Evolutionary conservation across 2,113 vertebrate genomes (phyloP).

Genomic region (Etheostoma cragini): DNA sequence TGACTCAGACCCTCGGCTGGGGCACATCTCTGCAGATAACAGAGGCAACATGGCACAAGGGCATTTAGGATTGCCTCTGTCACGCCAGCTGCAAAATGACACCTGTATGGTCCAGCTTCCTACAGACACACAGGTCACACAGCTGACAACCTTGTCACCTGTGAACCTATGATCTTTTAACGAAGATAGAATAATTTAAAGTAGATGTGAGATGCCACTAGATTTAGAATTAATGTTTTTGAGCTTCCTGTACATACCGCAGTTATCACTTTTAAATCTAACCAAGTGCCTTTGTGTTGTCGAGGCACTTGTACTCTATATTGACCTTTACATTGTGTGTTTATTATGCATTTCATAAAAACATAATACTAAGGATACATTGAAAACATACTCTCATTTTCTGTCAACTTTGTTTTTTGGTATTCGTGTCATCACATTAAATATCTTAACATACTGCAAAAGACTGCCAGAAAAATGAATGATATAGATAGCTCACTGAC

Average conservation of each 20-base stretch:
- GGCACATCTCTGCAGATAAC: conserved; percentile 53
- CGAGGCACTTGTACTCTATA: conserved; percentile 45
- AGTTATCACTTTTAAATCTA: conserved; percentile 10
- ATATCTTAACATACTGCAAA: background rate
- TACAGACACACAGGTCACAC: conserved; percentile 60
- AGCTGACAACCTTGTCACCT: conserved; percentile 28
- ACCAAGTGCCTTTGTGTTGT: conserved; percentile 67
- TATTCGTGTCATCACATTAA: background rate
- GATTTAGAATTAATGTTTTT: background rate
- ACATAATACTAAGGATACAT: background rate
- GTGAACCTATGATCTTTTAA: conserved; percentile 31
- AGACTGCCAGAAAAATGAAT: background rate
- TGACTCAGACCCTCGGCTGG: conserved; percentile 82
- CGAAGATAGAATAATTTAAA: background rate
- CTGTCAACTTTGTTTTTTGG: background rate
- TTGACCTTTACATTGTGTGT: conserved; percentile 9
- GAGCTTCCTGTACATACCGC: conserved; percentile 12
- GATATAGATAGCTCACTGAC: background rate
- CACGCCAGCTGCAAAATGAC: conserved; percentile 63
- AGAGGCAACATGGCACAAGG: conserved; percentile 20
- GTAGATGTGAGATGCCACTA: conserved; percentile 6
- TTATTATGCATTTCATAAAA: conserved; percentile 24
- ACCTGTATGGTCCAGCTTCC: conserved; percentile 61
- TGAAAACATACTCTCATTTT: background rate
- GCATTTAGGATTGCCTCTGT: conserved; percentile 33